Evolutionary conservation across 53 echinoderm and acorn worm genomes (phyloP).

Genomic region (Luidia sarsii): DNA sequence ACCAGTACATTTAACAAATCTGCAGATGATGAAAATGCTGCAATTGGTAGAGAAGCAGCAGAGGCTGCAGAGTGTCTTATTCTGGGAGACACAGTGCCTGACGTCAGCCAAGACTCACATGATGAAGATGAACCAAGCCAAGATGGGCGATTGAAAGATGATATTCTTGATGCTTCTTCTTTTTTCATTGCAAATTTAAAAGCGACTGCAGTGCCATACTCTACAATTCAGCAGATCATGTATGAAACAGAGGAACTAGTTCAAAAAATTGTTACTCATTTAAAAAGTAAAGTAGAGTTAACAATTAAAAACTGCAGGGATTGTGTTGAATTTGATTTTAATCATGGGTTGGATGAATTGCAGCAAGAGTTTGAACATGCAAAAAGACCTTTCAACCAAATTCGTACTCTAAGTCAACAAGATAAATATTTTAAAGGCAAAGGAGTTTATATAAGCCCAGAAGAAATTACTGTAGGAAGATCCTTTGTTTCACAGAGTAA

Average conservation of each 20-base stretch:
- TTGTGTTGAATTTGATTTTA: background rate
- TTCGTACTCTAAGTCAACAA: slow-evolving; percentile 32
- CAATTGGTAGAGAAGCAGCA: slow-evolving; percentile 12
- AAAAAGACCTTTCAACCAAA: slow-evolving; percentile 9
- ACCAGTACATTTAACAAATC: no score
- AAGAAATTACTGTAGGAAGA: slow-evolving; percentile 32
- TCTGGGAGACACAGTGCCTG: no score
- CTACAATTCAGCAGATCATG: slow-evolving; percentile 28
- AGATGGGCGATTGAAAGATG: background rate
- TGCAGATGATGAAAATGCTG: no score
- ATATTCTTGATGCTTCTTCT: slow-evolving; percentile 7
- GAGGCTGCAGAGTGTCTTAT: no score
- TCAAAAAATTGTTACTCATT: background rate
- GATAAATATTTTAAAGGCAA: slow-evolving; percentile 53
- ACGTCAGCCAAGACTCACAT: slow-evolving; percentile 3
- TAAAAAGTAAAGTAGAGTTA: background rate
- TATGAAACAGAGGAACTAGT: background rate
- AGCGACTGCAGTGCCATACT: slow-evolving; percentile 23
- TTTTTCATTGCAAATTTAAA: slow-evolving; percentile 32
- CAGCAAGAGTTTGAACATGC: background rate
- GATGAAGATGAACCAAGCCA: background rate
- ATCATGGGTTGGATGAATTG: background rate
- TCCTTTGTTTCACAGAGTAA: slow-evolving; percentile 27
- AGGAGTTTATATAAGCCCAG: slow-evolving; percentile 31
- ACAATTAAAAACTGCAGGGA: background rate